These are phyloP conservation scores for Archocentrus centrarchus DNA, from an alignment of 2,113 vertebrate genomes.

Conservation along the genomic window DNA sequence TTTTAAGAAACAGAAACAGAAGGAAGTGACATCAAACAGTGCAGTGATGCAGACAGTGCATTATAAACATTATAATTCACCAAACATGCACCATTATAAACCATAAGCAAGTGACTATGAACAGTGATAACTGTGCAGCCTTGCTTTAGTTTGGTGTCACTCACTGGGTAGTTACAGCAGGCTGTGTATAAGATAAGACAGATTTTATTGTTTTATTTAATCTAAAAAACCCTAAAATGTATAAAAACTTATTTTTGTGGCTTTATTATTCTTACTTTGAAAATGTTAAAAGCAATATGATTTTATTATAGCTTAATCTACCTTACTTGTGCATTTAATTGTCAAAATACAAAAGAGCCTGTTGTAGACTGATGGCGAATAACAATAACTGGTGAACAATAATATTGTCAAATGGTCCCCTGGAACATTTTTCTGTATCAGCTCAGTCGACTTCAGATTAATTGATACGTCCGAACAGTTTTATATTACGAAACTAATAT, in stretches of 20 bases:
- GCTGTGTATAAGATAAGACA: background rate
- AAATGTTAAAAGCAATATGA: background rate
- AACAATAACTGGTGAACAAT: background rate
- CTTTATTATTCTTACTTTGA: background rate
- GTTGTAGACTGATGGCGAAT: constrained; percentile 6
- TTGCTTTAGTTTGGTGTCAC: background rate
- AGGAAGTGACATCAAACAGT: background rate
- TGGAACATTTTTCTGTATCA: constrained; percentile 30
- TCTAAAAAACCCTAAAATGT: background rate
- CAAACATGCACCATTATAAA: too few species aligned
- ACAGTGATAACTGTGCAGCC: background rate
- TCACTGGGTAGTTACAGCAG: background rate
- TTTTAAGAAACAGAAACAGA: constrained; percentile 7
- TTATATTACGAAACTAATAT: background rate
- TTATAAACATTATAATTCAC: too few species aligned
- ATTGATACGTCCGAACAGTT: background rate
- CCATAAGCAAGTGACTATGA: too few species aligned
- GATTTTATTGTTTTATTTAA: background rate
- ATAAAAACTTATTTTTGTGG: background rate
- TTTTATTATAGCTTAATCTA: background rate
- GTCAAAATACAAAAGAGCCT: background rate
- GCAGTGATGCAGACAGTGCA: too few species aligned
- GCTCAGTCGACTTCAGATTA: constrained; percentile 29
- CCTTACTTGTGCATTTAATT: background rate
- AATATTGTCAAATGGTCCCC: constrained; percentile 35